Conservation (phyloP, 2,888 invertebrate species). For the Plebejus argus region DNA sequence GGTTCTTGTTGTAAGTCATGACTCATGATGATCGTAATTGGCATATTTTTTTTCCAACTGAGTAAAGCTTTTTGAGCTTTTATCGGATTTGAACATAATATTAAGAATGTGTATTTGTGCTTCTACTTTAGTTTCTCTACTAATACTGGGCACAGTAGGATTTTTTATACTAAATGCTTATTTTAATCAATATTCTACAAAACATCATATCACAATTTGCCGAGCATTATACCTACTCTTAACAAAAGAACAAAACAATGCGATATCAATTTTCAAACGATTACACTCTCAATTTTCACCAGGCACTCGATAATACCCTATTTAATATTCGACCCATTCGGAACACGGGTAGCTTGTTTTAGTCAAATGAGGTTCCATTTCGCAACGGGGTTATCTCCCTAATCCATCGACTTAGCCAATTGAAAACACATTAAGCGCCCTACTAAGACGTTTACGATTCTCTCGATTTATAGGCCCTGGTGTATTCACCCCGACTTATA, state of each 20-base stretch:
- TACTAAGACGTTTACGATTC: constrained; percentile 56
- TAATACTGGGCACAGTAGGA: no score
- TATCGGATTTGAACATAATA: no score
- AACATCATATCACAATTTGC: no score
- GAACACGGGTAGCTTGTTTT: constrained; percentile 35
- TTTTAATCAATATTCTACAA: no score
- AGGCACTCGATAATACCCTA: constrained; percentile 34
- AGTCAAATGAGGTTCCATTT: constrained; percentile 40
- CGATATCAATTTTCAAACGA: constrained; percentile 21
- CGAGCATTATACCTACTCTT: no score
- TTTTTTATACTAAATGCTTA: no score
- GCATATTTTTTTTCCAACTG: no score
- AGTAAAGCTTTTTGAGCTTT: no score
- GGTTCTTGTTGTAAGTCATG: no score
- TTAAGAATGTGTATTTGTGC: no score
- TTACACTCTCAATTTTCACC: constrained; percentile 43
- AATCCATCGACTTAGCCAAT: constrained; percentile 56
- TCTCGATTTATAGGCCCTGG: constrained; percentile 53
- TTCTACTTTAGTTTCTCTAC: no score
- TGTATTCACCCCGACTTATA: constrained; percentile 43
- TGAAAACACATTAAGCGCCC: constrained; percentile 61
- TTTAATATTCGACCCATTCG: constrained; percentile 42
- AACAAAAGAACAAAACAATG: constrained; percentile 1
- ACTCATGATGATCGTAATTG: no score
- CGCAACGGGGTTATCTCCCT: constrained; percentile 53